Evolutionary conservation across 2,113 vertebrate species (phyloP), one percentile per base, ranked within the genome.

Genomic region (Vombatus ursinus): DNA sequence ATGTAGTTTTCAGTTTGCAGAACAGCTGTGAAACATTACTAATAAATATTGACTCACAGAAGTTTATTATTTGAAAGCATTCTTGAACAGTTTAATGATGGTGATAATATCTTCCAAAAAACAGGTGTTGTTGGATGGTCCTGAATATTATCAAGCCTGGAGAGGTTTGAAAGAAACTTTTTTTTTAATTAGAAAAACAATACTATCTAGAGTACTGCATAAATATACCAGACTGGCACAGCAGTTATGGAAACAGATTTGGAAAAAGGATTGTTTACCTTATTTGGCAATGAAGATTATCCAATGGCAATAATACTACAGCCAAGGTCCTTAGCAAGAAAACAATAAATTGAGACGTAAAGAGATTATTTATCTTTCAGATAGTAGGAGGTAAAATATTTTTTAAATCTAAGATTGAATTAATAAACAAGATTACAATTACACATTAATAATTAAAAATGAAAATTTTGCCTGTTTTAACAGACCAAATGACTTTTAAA

Each of bases 81-180:
- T 19, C 92, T 97, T 51, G 2, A 6, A 89, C 92, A 94, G 3
- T 49, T 92, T 92, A 94, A 96, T 94, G n/a, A 22, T 94, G 10
- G 93, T 90, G 25, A 90, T 8, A 90, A 26, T 50, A 90, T 94
- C 31, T 95, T 96, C 96, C 52, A 22, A 84, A 94, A 94, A 94
- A 94, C 8, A 3, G 26, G 16, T 93, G 92, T 93, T 93, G 48
- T 94, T 51, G 61, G 90, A n/a, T 77, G 4, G 93, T 84, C n/a
- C 77, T 93, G 54, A 14, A 47, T 94, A 91, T 94, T n/a, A 6
- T 37, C 89, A 31, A 94, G 3, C n/a, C 50, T 77, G 52, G 91
- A n/a, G 19, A 2, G 1, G 91, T 47, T 52, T 52, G 51, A 96
- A 95, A 91, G 2, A 8, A 37, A 96, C 5, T 53, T 91, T 94